These are phyloP conservation scores for Apodemus agrarius DNA, from an alignment of 2,797 vertebrate genomes.

Conservation along the genomic window DNA sequence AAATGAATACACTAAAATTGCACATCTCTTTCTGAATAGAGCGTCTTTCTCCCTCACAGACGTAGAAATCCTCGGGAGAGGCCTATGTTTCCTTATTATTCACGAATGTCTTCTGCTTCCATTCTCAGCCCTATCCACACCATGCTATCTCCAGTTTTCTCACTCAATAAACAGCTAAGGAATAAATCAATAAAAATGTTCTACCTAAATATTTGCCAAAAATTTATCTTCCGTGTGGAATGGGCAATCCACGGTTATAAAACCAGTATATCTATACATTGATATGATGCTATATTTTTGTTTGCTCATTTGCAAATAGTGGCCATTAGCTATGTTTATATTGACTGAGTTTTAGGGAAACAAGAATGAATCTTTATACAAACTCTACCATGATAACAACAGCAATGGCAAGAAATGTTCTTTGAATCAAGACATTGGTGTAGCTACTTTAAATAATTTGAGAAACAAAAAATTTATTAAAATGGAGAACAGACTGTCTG, in stretches of 20 bases:
- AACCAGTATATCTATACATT: neutral
- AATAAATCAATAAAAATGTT: neutral
- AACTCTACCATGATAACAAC: neutral
- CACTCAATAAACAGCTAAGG: neutral
- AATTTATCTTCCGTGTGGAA: neutral
- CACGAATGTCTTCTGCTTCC: neutral
- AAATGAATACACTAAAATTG: neutral
- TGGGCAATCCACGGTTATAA: neutral
- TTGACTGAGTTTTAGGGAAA: conserved; percentile 19
- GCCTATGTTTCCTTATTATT: neutral
- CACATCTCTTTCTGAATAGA: neutral
- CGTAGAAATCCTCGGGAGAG: neutral
- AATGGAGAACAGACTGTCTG: neutral
- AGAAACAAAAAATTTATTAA: neutral
- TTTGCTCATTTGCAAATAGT: neutral
- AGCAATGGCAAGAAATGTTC: neutral
- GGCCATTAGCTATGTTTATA: neutral
- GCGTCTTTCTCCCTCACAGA: neutral
- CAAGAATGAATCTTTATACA: neutral
- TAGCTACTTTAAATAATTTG: neutral
- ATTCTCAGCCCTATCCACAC: neutral
- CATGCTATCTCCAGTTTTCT: neutral
- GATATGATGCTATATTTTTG: neutral
- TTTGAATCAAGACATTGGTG: neutral
- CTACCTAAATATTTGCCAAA: neutral